Evolutionary conservation across 2,888 invertebrate species (phyloP).

Genomic region (Pasiphila rectangulata): DNA sequence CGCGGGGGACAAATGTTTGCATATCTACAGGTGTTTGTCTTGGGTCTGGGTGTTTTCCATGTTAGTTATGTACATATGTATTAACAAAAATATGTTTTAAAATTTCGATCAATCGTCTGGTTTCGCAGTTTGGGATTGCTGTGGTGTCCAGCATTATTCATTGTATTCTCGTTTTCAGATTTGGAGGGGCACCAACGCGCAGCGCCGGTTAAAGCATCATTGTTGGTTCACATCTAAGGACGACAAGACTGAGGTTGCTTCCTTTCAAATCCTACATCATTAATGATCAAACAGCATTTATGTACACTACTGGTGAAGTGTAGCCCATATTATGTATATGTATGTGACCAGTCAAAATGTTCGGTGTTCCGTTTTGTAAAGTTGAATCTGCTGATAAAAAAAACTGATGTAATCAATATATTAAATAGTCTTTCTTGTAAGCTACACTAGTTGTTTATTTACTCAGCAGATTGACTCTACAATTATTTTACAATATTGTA

Average conservation of each 20-base stretch:
- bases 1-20: too few species aligned
- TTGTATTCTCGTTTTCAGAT: slow-evolving; percentile 44
- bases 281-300: slow-evolving; percentile 53
- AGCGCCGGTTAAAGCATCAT: slow-evolving; percentile 53
- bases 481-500: slow-evolving; percentile 24
- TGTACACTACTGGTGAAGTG: slow-evolving; percentile 48
- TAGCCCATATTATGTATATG: slow-evolving; percentile 28
- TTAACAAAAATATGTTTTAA: too few species aligned
- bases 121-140: too few species aligned
- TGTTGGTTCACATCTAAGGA: slow-evolving; percentile 68
- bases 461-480: slow-evolving; percentile 22
- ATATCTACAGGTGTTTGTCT: too few species aligned
- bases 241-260: slow-evolving; percentile 78
- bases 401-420: slow-evolving; percentile 16
- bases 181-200: slow-evolving; percentile 48
- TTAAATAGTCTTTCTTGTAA: slow-evolving; percentile 10
- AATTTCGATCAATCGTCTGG: too few species aligned
- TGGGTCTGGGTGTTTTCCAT: too few species aligned
- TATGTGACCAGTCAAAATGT: slow-evolving; percentile 31
- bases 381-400: slow-evolving; percentile 16
- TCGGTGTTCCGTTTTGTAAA: slow-evolving; percentile 22
- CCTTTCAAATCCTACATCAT: slow-evolving; percentile 54
- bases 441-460: slow-evolving; percentile 19
- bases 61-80: too few species aligned
- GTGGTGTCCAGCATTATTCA: slow-evolving; percentile 15